Conservation (phyloP, 2,113 vertebrate genomes). For the Chionodraco myersi region DNA sequence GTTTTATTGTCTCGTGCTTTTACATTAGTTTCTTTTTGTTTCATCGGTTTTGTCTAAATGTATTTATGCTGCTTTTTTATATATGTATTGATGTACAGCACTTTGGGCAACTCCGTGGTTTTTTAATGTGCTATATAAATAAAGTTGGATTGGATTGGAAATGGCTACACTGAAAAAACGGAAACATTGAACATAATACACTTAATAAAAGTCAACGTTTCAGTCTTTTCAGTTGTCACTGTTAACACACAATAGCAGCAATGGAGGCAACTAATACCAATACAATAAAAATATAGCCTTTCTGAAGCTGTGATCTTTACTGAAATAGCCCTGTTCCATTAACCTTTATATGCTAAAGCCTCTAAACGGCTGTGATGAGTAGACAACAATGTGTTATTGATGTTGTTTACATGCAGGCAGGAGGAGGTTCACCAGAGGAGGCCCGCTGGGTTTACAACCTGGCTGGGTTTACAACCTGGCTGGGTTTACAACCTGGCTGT, state of each 20-base stretch:
- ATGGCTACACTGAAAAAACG: too few species aligned
- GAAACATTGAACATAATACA: too few species aligned
- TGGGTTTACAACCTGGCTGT: conserved; percentile 64
- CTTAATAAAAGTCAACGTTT: too few species aligned
- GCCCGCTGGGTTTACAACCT: conserved; percentile 60
- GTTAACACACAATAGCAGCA: not conserved
- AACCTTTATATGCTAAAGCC: conserved; percentile 4
- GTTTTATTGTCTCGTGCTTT: too few species aligned
- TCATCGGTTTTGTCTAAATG: too few species aligned
- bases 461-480: conserved; percentile 36
- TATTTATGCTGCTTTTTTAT: too few species aligned
- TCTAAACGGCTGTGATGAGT: conserved; percentile 21
- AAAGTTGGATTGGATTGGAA: too few species aligned
- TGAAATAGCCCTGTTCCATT: not conserved
- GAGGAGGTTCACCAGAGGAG: conserved; percentile 29
- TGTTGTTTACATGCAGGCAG: conserved; percentile 44
- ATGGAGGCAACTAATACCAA: not conserved
- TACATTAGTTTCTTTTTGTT: too few species aligned
- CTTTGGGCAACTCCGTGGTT: too few species aligned
- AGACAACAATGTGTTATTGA: conserved; percentile 30
- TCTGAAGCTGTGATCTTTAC: not conserved
- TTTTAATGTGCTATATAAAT: too few species aligned
- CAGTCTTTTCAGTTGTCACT: not conserved
- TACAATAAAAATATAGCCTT: not conserved
- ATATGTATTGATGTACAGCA: too few species aligned